Percentiles rank a stretch among this genome's conserved stretches.
Evolutionary conservation across 2,888 invertebrate genomes (phyloP).

Genomic region (Epinotia ramella): DNA sequence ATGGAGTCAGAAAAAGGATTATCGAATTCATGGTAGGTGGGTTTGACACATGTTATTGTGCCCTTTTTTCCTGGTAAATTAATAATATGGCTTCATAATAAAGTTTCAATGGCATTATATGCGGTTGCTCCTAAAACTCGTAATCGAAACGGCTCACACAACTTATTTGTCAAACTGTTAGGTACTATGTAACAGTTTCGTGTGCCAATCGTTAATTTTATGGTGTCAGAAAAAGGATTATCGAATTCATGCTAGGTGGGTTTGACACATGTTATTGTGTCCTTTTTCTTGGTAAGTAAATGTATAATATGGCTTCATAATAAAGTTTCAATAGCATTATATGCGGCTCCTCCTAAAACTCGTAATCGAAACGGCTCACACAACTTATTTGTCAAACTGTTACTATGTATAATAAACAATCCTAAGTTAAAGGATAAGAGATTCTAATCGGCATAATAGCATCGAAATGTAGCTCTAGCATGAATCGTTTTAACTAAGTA

Average conservation of each 20-base stretch:
- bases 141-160: neutral
- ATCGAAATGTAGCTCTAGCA: neutral
- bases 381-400: neutral
- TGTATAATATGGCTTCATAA: neutral
- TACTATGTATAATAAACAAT: conserved; percentile 1
- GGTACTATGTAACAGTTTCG: neutral
- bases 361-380: neutral
- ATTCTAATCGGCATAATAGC: neutral
- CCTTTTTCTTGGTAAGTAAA: neutral
- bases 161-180: neutral
- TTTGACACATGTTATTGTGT: neutral
- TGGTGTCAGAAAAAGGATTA: neutral
- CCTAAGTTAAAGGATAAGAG: neutral
- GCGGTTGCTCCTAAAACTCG: conserved; percentile 2
- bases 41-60: neutral
- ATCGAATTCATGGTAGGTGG: neutral
- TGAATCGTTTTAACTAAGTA: neutral
- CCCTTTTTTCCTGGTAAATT: neutral
- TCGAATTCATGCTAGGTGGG: neutral
- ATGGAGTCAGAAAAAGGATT: neutral
- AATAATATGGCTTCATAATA: neutral
- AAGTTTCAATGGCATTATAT: neutral
- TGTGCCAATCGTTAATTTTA: neutral
- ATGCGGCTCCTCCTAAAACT: conserved; percentile 1
- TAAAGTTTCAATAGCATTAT: neutral